These are phyloP conservation scores for Invenusta paracnida DNA, from an alignment of 2,888 invertebrate genomes.

Conservation along the genomic window DNA sequence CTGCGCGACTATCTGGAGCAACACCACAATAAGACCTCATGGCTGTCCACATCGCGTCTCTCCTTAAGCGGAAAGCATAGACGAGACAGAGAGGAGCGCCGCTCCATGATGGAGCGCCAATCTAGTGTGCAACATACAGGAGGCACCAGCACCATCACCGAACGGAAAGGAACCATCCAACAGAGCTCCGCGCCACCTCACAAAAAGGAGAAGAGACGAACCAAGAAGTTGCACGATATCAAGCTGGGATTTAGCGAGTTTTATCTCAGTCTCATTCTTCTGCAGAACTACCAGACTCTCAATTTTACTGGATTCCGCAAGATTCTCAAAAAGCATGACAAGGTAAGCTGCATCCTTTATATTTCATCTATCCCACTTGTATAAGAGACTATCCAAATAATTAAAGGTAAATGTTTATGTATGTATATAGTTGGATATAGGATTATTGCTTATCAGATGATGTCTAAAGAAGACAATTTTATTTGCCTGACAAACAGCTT, in stretches of 20 bases:
- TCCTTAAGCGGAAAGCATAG: not conserved
- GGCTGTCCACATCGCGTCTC: not conserved
- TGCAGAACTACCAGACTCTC: conserved; percentile 95
- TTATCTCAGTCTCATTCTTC: conserved; percentile 85
- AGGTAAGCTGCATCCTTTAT: conserved; percentile 70
- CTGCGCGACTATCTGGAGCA: conserved; percentile 65
- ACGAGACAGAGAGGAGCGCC: not conserved
- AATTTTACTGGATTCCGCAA: conserved; percentile 98
- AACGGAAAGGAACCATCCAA: not conserved
- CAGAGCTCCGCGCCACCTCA: conserved; percentile 9
- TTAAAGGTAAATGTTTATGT: no score
- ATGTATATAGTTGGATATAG: no score
- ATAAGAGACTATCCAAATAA: no score
- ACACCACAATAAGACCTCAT: conserved; percentile 43
- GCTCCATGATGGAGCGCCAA: not conserved
- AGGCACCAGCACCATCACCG: not conserved
- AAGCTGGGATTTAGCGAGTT: conserved; percentile 98
- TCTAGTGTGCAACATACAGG: not conserved
- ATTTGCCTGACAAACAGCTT: no score
- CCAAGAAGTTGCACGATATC: conserved; percentile 69
- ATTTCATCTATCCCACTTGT: no score
- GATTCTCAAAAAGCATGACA: conserved; percentile 97
- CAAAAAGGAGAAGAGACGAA: conserved; percentile 48
- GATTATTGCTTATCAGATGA: no score
- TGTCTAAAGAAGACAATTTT: no score